Evolutionary conservation across 2,113 vertebrate genomes (phyloP), one percentile per base, ranked within the genome.

Genomic region (Tauraco erythrolophus): DNA sequence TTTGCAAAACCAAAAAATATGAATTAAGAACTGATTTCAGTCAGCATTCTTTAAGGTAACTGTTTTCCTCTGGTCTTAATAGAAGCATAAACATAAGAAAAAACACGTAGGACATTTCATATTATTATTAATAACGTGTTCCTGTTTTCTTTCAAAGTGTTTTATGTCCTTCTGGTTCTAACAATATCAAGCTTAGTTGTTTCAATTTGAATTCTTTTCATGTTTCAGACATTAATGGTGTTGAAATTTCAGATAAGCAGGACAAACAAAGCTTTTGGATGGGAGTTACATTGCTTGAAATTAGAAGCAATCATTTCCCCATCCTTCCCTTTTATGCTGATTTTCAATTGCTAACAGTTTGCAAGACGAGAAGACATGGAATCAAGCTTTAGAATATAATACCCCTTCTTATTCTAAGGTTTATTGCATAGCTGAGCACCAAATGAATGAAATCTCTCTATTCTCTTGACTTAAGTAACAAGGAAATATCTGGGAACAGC

Each of bases 311-410:
- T 90, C 15, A 71, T 92, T 92, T 90, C 53, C 33, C 24, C 14
- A n/a, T 88, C 53, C 17, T 92, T 81, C 68, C 27, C 15, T 87
- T 93, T 89, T 79, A 79, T 64, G 53, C 69, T 79, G 27, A 53
- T 90, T 92, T 90, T 88, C 75, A 81, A 30, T 77, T 95, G 53
- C n/a, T 81, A 62, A 41, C 56, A 50, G 30, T 64, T 95, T 79
- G 65, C 65, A 89, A 76, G 57, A 83, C 0, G 13, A 71, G 16
- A 62, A 35, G 48, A 64, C 9, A 19, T 75, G 54, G 35, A 86
- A 92, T 83, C 64, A 92, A 83, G 27, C 39, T 66, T 60, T 62
- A 88, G 35, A 64, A 41, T 60, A 24, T 79, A 76, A 86, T 72
- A 45, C 2, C 7, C 12, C 13, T 3, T 21, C 24, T 88, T 87